A percentile compares a stretch with the other conserved stretches of the same genome.
These are phyloP conservation scores for Leptinotarsa undecemlineata DNA, from an alignment of 1,140 invertebrate genomes.

Conservation along the genomic window DNA sequence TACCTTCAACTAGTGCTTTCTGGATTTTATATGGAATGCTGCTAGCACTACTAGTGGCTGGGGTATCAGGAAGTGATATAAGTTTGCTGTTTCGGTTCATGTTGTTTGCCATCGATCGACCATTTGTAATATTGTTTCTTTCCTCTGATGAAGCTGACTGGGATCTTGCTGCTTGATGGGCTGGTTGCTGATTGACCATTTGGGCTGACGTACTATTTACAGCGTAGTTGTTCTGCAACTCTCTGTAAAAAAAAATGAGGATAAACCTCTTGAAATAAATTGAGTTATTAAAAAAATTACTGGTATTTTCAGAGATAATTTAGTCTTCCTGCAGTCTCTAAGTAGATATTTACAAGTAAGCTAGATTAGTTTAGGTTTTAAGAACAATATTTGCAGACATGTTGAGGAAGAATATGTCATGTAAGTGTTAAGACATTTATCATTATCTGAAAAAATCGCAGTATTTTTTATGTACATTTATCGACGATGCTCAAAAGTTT, in stretches of 20 bases:
- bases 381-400: no score
- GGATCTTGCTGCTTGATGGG: conserved; percentile 47
- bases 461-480: no score
- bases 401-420: no score
- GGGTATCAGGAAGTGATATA: conserved; percentile 65
- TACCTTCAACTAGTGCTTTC: conserved; percentile 76
- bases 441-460: no score
- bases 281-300: background rate
- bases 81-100: conserved; percentile 54
- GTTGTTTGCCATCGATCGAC: conserved; percentile 55
- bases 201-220: conserved; percentile 36
- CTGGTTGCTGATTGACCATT: conserved; percentile 52
- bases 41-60: conserved; percentile 59
- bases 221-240: conserved; percentile 36
- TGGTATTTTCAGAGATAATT: no score
- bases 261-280: background rate
- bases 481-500: no score
- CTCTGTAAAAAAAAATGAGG: conserved; percentile 15
- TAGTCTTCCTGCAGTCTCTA: no score
- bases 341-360: no score
- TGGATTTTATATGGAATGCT: conserved; percentile 75
- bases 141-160: conserved; percentile 38
- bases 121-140: conserved; percentile 50
- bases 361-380: no score
- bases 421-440: no score